These are phyloP conservation scores for Sebastiscus tertius DNA, from an alignment of 2,797 vertebrate species.

Conservation along the genomic window DNA sequence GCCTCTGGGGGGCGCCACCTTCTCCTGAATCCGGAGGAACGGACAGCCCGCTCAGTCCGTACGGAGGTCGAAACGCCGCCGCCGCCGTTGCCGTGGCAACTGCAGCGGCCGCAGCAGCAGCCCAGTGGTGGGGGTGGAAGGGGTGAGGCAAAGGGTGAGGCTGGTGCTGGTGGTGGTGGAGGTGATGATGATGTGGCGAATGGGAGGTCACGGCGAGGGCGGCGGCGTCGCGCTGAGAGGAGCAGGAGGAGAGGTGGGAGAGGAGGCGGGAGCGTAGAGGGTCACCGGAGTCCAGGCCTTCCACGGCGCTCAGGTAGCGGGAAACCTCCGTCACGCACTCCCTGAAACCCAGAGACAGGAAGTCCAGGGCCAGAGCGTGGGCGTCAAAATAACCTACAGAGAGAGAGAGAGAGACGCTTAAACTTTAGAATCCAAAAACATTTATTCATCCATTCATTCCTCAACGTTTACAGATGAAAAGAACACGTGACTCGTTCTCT, in stretches of 20 bases:
- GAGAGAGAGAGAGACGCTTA: not conserved
- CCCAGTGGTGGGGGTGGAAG: slow-evolving; percentile 87
- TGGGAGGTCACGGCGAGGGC: slow-evolving; percentile 73
- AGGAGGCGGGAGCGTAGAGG: slow-evolving; percentile 89
- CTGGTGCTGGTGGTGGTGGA: slow-evolving; percentile 72
- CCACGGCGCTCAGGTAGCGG: slow-evolving; percentile 89
- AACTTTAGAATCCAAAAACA: too few species aligned
- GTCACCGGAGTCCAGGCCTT: slow-evolving; percentile 89
- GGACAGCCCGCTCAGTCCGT: slow-evolving; percentile 84
- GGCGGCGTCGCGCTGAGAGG: slow-evolving; percentile 88
- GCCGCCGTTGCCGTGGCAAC: slow-evolving; percentile 9
- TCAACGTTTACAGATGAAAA: too few species aligned
- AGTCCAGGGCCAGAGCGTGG: slow-evolving; percentile 94
- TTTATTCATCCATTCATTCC: too few species aligned
- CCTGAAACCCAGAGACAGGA: slow-evolving; percentile 95
- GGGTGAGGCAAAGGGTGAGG: slow-evolving; percentile 82
- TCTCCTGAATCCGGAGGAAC: slow-evolving; percentile 61
- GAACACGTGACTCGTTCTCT: not conserved
- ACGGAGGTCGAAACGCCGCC: slow-evolving; percentile 84
- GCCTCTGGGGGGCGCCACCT: slow-evolving; percentile 49
- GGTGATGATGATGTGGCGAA: slow-evolving; percentile 43
- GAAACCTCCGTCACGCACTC: slow-evolving; percentile 93
- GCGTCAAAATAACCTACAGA: slow-evolving; percentile 89
- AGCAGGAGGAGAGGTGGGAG: slow-evolving; percentile 91
- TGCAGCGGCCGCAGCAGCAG: slow-evolving; percentile 48